Evolutionary conservation across 2,888 invertebrate species (phyloP).

Genomic region (Drosophila prolongata): DNA sequence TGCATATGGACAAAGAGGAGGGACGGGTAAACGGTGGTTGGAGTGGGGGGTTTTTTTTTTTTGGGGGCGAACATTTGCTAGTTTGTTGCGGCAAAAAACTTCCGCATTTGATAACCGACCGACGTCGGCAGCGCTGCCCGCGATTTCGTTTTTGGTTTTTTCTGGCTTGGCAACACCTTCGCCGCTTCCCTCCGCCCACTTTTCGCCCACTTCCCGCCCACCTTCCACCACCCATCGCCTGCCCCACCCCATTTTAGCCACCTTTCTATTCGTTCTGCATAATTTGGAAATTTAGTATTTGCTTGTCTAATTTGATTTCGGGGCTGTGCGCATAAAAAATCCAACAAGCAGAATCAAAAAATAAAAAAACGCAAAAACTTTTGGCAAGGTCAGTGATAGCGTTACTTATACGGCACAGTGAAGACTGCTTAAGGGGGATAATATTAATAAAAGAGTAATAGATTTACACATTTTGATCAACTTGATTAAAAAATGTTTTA

Average conservation of each 20-base stretch:
- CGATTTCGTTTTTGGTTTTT: constrained; percentile 20
- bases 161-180: constrained; percentile 58
- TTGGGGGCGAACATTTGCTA: constrained; percentile 37
- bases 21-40: background rate
- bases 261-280: constrained; percentile 41
- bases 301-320: constrained; percentile 68
- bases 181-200: background rate
- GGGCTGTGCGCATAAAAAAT: constrained; percentile 38
- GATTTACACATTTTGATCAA: too few species aligned
- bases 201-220: background rate
- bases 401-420: constrained; percentile 23
- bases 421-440: background rate
- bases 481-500: too few species aligned
- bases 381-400: constrained; percentile 77
- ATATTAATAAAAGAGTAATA: background rate
- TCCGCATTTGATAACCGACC: constrained; percentile 74
- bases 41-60: background rate
- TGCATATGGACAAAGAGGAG: constrained; percentile 7
- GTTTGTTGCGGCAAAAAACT: constrained; percentile 60
- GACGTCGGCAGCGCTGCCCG: constrained; percentile 20
- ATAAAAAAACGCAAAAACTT: constrained; percentile 35
- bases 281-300: constrained; percentile 67
- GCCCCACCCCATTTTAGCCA: constrained; percentile 8
- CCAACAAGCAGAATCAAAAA: constrained; percentile 15
- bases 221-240: background rate